Evolutionary conservation across 2,888 invertebrate species (phyloP), one percentile per base, ranked within the genome.

Genomic region (Tachina grossa): DNA sequence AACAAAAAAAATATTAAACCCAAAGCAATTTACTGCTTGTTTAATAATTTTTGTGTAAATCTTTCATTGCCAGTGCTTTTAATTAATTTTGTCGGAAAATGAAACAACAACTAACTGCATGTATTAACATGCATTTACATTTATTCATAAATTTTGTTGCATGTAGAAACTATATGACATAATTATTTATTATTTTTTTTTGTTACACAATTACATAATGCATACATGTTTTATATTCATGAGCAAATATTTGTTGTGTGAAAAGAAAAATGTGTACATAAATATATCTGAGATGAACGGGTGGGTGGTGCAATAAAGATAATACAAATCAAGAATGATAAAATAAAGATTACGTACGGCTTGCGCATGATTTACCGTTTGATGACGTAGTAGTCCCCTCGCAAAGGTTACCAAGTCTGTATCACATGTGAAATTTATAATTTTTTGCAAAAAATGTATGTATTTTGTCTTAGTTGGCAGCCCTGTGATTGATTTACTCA

Each of bases 41-140:
- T 59, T 68, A 6, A 31, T 65, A 9, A 14, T 49, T 49, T 66
- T 19, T 49, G 45, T 47, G 16, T 39, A 19, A 76, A 57, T 66
- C 76, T 66, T 31, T 49, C 66, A 74, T 75, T 81, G 75, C 68
- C 75, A 81, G 45, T 53, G 53, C 51, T 53, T 69, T 75, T 53
- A 59, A 68, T 53, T 75, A 68, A 69, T 68, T 81, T 68, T 9
- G 55, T 66, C 39, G 71, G 19, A 47, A 49, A 66, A 72, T n/a
- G 14, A 57, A 53, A 61, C 13, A 61, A 19, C 45, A 69, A n/a
- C 41, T 22, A 4, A 14, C 19, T 51, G 13, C 16, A 41, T 31
- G 2, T 31, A 31, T 69, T 4, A 14, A 16, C 43, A 55, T 51
- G 13, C 16, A 41, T 69, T 4, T 19, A 39, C 43, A 55, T 19